Evolutionary conservation across 2,113 vertebrate species (phyloP).

Genomic region (Tichodroma muraria): DNA sequence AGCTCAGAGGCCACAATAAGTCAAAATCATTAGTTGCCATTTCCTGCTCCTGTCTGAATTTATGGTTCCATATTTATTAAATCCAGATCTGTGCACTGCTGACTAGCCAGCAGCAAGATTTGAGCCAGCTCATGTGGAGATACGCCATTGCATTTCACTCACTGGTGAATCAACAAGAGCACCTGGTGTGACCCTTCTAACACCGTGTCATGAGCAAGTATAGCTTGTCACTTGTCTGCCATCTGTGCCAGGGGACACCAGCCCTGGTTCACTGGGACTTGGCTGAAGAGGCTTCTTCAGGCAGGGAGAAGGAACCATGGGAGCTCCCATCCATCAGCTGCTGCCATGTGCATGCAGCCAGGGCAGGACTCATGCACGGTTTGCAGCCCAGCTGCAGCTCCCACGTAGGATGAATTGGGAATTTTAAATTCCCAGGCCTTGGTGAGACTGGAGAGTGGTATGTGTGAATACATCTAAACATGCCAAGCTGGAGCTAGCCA

Average conservation of each 20-base stretch:
- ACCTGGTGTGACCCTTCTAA: background rate
- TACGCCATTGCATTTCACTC: background rate
- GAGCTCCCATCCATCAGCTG: background rate
- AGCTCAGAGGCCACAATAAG: background rate
- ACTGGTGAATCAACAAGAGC: background rate
- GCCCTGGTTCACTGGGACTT: background rate
- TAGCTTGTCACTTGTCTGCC: background rate
- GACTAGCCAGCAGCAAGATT: background rate
- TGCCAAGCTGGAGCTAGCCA: background rate
- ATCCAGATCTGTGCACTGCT: background rate
- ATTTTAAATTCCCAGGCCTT: background rate
- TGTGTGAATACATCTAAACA: background rate
- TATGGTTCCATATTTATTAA: slow-evolving; percentile 13
- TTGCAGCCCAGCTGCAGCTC: background rate
- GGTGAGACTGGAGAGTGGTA: background rate
- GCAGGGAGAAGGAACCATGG: background rate
- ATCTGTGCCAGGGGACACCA: background rate
- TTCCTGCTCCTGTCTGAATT: slow-evolving; percentile 14
- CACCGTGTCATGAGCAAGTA: background rate
- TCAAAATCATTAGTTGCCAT: background rate
- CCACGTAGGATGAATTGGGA: background rate
- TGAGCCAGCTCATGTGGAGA: background rate
- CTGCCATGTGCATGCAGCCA: background rate
- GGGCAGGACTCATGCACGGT: background rate
- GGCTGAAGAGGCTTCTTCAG: background rate